These are phyloP conservation scores for Zophobas atratus DNA, from an alignment of 1,140 invertebrate genomes.

Conservation along the genomic window DNA sequence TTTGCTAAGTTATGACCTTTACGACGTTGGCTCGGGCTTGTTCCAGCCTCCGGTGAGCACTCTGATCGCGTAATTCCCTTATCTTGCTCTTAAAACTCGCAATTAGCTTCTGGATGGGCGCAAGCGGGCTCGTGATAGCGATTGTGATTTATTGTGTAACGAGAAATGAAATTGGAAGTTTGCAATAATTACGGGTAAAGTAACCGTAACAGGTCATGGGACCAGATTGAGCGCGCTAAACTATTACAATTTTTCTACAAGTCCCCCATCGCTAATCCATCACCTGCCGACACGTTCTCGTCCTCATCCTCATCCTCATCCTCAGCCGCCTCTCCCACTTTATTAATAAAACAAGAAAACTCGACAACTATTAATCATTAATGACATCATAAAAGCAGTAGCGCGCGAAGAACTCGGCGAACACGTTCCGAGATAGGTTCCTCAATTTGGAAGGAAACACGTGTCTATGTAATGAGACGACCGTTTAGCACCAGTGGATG, in stretches of 20 bases:
- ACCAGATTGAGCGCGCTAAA: no score
- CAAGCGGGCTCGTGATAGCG: no score
- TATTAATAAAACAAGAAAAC: slow-evolving; percentile 38
- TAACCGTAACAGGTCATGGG: no score
- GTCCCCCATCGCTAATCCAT: no score
- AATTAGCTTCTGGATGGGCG: slow-evolving; percentile 12
- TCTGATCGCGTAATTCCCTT: slow-evolving; percentile 26
- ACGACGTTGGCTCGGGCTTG: slow-evolving; percentile 47
- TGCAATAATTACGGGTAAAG: no score
- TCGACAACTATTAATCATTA: slow-evolving; percentile 36
- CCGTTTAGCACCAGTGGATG: slow-evolving; percentile 49
- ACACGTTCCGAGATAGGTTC: slow-evolving; percentile 32
- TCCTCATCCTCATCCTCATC: no score
- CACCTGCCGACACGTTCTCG: no score
- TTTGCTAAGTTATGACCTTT: slow-evolving; percentile 55
- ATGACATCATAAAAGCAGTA: slow-evolving; percentile 39
- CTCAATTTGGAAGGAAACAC: slow-evolving; percentile 37
- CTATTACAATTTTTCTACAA: no score
- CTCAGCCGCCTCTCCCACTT: not conserved
- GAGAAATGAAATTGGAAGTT: no score
- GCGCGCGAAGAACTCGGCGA: not conserved
- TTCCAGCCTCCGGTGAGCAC: slow-evolving; percentile 35
- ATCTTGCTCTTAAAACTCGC: slow-evolving; percentile 23
- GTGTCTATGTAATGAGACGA: slow-evolving; percentile 47
- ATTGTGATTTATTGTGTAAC: no score